phyloP scores from a whole-genome alignment of 2,113 vertebrate species.

The Rhinolophus sinicus region DNA sequence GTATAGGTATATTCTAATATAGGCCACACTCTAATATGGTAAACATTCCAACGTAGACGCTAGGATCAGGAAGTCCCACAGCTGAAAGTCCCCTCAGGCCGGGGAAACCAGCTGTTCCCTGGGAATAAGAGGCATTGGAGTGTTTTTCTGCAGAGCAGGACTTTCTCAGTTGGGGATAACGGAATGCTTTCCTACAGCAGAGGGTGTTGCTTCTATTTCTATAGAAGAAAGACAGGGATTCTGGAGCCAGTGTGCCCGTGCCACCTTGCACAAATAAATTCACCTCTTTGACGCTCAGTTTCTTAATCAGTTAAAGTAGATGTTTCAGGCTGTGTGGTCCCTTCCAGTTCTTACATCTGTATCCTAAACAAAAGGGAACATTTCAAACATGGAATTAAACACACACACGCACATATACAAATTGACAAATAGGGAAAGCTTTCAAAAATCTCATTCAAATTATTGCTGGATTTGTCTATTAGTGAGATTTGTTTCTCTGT shows the following conservation, averaged over 20 bases:
- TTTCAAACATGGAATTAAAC: conserved; percentile 11
- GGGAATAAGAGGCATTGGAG: not conserved
- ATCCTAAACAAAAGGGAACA: conserved; percentile 52
- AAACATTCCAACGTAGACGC: conserved; percentile 66
- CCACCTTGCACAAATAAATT: not conserved
- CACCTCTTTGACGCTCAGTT: not conserved
- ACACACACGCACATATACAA: not conserved
- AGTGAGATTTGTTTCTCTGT: conserved; percentile 82
- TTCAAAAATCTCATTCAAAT: conserved; percentile 72
- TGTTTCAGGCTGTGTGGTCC: not conserved
- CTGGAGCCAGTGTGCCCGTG: not conserved
- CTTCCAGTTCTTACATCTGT: not conserved
- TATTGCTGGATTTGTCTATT: conserved; percentile 71
- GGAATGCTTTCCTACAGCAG: not conserved
- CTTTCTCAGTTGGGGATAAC: not conserved
- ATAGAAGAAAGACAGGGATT: not conserved
- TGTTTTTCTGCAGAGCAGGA: not conserved
- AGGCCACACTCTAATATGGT: conserved; percentile 47
- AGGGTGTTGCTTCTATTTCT: not conserved
- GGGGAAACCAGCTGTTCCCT: not conserved
- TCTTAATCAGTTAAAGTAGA: not conserved
- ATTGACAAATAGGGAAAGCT: conserved; percentile 46
- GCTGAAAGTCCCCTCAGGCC: not conserved
- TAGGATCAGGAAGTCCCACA: conserved; percentile 62
- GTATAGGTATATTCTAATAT: conserved; percentile 75